Conservation (phyloP, 2,888 invertebrate species). For the Andrena chrysosceles region DNA sequence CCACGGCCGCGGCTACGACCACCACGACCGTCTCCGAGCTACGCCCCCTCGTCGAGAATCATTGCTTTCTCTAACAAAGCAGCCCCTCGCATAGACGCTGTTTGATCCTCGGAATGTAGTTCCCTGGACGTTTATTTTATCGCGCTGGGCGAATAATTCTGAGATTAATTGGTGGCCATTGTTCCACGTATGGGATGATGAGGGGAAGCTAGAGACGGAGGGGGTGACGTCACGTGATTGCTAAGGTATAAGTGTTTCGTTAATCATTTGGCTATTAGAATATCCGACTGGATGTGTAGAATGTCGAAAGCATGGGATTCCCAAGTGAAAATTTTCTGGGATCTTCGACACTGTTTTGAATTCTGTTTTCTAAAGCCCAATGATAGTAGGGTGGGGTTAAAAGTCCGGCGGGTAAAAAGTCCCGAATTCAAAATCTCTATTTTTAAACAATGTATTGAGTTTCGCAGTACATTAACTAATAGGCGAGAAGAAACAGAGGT, state of each 20-base stretch:
- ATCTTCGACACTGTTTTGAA: too few species aligned
- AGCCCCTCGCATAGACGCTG: slow-evolving; percentile 25
- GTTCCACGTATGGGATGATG: background rate
- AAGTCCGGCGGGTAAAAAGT: too few species aligned
- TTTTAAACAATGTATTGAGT: too few species aligned
- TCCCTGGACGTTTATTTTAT: slow-evolving; percentile 39
- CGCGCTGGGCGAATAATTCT: slow-evolving; percentile 31
- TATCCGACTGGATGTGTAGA: too few species aligned
- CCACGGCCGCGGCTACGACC: slow-evolving; percentile 35
- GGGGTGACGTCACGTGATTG: background rate
- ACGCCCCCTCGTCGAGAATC: slow-evolving; percentile 29
- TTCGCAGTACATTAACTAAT: too few species aligned
- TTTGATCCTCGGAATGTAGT: slow-evolving; percentile 40
- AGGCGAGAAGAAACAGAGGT: too few species aligned
- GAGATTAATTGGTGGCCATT: slow-evolving; percentile 44
- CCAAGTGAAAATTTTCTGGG: too few species aligned
- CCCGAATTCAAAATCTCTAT: too few species aligned
- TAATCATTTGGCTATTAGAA: too few species aligned
- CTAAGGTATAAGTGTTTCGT: background rate
- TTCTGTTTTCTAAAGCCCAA: too few species aligned
- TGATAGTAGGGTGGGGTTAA: too few species aligned
- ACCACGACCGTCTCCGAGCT: slow-evolving; percentile 16
- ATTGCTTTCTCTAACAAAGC: slow-evolving; percentile 57
- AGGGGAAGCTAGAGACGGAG: background rate
- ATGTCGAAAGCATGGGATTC: too few species aligned